Base-by-base conservation (phyloP, 2,797 vertebrate genomes). In the Phoxinus dragarum region DNA sequence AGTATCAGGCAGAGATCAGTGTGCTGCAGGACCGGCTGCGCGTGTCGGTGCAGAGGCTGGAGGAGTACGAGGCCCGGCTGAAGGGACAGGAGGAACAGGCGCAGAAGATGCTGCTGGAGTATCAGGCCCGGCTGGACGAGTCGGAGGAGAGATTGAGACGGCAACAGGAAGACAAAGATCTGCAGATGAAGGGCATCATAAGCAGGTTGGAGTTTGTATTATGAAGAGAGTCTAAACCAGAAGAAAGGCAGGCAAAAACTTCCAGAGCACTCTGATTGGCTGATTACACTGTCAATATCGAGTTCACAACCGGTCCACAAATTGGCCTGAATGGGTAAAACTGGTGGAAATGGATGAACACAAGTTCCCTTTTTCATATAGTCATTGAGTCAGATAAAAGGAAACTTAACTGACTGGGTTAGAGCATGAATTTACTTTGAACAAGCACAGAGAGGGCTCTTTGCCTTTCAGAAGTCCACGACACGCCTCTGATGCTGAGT, bases 121-220 rank as follows among this genome's bases (percentile, higher is more conserved):
- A 99, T 91, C 98, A 99, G 95, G 97, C 97, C 1, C 90, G 98
- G 84, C 96, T 99, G 93, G 98, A 99, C 92, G 98, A 99, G 92
- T 97, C 98, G 0, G 98, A 99, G 94, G 98, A 99, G 89, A 93
- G 97, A 12, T 96, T 98, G 92, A 98, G 98, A 90, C 97, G 96
- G 85, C 98, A 99, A 94, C 98, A 99, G 86, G 98, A 99, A 1
- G 98, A 99, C 93, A 99, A 99, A 91, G 98, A 99, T 92, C 96
- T 98, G 85, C 98, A 99, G 95, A 99, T 99, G 98, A 99, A 99
- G 92, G 97, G 97, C 93, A 99, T 99, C 92, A 99, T 99, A 94
- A 99, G 97, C 96, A 97, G 98, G 98, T 99, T 64, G 19, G 80
- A n/a, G 36, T 3, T 68, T 34, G 49, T 52, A 69, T 17, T 23